Evolutionary conservation across 2,888 invertebrate genomes (phyloP).

Genomic region (Acrobasis consociella): DNA sequence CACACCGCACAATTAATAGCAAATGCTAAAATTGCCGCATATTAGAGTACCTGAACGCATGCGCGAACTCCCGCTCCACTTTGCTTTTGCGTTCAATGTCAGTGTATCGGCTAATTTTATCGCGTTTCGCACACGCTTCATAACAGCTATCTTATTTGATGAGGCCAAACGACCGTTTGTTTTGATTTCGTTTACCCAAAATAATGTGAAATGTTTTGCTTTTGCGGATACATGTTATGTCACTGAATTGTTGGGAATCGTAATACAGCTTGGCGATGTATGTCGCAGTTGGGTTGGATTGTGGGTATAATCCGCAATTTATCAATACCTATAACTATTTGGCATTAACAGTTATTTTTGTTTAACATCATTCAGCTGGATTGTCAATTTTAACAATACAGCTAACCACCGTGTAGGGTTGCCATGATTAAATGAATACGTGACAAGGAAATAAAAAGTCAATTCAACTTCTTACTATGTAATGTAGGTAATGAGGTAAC

Average conservation of each 20-base stretch:
- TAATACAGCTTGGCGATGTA: background rate
- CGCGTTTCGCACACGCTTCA: conserved; percentile 70
- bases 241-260: conserved; percentile 8
- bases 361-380: too few species aligned
- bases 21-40: conserved; percentile 57
- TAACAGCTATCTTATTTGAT: conserved; percentile 68
- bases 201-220: conserved; percentile 44
- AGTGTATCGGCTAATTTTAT: conserved; percentile 81
- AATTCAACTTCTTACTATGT: too few species aligned
- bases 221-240: conserved; percentile 7
- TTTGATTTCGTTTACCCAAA: conserved; percentile 67
- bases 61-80: conserved; percentile 70
- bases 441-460: too few species aligned
- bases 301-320: too few species aligned
- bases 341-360: too few species aligned
- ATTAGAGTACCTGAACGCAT: conserved; percentile 65
- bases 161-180: conserved; percentile 74
- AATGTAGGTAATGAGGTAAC: too few species aligned
- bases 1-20: conserved; percentile 48
- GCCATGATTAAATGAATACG: too few species aligned
- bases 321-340: too few species aligned
- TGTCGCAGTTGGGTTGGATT: too few species aligned
- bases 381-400: too few species aligned
- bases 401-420: too few species aligned
- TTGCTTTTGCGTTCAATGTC: conserved; percentile 82